Evolutionary conservation across 2,113 vertebrate species (phyloP), one percentile per base, ranked within the genome.

Genomic region (Grammomys surdaster): DNA sequence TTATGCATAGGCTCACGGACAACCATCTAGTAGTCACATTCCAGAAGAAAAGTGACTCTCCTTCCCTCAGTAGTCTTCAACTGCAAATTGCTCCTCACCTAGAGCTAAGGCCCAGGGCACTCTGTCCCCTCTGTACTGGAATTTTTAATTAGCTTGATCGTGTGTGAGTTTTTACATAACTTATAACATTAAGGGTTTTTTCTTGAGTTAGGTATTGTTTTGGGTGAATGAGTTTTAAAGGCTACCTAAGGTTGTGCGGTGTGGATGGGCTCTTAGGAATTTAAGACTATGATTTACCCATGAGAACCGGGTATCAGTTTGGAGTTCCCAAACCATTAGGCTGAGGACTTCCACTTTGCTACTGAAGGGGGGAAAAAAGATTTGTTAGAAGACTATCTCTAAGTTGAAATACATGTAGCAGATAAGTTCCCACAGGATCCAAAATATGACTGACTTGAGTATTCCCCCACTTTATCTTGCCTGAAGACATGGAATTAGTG

Each of bases 191-290:
- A 46, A 65, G 70, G 65, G 9, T 40, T 51, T 67, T 56, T 70
- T 69, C 87, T 16, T 13, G 81, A 14, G 24, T 54, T 16, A 65
- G 48, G 33, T 33, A 81, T 81, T 93, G 56, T 60, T 72, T 69
- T 87, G 56, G 78, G 24, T 58, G 70, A 72, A 67, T 85, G 40
- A 85, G 8, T 65, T 85, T 85, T 46, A 19, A 92, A 97, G 17
- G 26, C 16, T 85, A 16, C 11, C 22, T 69, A 89, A 14, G 33
- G 69, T n/a, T 77, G 82, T 31, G 54, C 36, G 10, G 24, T 40
- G 16, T 2, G 36, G 20, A 46, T 65, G n/a, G 7, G 3, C 1
- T 60, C 82, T 43, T 76, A 28, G 60, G 19, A 26, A 69, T 54
- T 73, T 60, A 85, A 60, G 20, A 90, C 19, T n/a, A 31, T 22